Evolutionary conservation across 2,888 invertebrate species (phyloP).

Genomic region (Pedicia rivosa): DNA sequence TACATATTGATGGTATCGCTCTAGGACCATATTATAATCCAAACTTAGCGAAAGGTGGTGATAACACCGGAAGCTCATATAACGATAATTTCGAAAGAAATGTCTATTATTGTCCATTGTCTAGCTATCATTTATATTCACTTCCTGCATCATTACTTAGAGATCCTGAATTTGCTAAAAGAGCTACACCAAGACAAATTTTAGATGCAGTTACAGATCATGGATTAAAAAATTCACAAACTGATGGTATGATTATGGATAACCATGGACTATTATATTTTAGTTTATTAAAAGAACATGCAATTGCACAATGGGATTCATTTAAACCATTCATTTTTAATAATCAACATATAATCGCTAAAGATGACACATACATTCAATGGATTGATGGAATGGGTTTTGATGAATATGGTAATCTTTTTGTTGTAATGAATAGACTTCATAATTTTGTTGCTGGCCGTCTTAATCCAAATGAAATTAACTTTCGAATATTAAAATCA

Average conservation of each 20-base stretch:
- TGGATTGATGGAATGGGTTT: constrained; percentile 51
- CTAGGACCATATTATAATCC: constrained; percentile 41
- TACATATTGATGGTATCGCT: constrained; percentile 55
- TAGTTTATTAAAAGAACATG: constrained; percentile 49
- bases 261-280: constrained; percentile 50
- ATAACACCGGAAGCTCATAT: no score
- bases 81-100: constrained; percentile 22
- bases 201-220: constrained; percentile 36
- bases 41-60: constrained; percentile 20
- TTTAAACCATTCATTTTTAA: constrained; percentile 34
- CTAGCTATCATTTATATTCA: constrained; percentile 49
- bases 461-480: constrained; percentile 40
- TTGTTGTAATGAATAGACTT: constrained; percentile 49
- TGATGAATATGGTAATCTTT: constrained; percentile 46
- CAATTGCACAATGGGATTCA: constrained; percentile 55
- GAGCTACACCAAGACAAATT: constrained; percentile 20
- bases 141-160: constrained; percentile 43
- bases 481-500: constrained; percentile 49
- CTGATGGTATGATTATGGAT: constrained; percentile 63
- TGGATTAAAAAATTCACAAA: constrained; percentile 47
- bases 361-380: constrained; percentile 49
- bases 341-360: constrained; percentile 46
- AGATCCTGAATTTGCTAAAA: constrained; percentile 33
- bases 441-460: constrained; percentile 47
- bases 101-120: constrained; percentile 51